phyloP scores from a whole-genome alignment of 2,113 vertebrate genomes.

The Cygnus buccinator region DNA sequence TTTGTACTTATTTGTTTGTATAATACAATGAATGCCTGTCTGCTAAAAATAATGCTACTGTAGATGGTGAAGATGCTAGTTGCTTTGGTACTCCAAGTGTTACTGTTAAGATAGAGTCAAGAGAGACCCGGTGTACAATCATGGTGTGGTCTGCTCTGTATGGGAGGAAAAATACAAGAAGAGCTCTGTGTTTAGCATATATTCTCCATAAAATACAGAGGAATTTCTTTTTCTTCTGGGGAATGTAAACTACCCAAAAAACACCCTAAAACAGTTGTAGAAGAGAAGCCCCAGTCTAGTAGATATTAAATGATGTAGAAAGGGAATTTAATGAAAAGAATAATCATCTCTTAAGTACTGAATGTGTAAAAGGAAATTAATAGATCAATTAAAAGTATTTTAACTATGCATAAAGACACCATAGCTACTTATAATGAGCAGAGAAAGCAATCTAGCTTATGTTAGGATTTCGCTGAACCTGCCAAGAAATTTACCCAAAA shows the following conservation, averaged over 20 bases:
- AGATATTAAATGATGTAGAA: background rate
- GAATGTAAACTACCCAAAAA: background rate
- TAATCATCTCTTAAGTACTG: background rate
- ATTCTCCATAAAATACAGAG: background rate
- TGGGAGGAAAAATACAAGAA: background rate
- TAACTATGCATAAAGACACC: background rate
- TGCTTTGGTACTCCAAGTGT: background rate
- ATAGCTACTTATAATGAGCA: background rate
- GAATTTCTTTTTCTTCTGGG: background rate
- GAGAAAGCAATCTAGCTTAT: background rate
- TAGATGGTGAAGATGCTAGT: background rate
- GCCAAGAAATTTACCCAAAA: background rate
- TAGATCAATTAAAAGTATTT: background rate
- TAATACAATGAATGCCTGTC: background rate
- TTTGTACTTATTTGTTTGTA: background rate
- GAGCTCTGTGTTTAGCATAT: rapidly evolving
- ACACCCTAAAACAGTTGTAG: background rate
- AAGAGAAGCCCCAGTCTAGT: background rate
- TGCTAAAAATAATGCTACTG: background rate
- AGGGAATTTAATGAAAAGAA: background rate
- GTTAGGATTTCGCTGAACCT: background rate
- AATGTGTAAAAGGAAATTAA: background rate
- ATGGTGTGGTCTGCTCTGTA: background rate
- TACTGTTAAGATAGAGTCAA: background rate
- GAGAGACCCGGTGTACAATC: background rate